Evolutionary conservation across 1,140 invertebrate genomes (phyloP).

Genomic region (Pissodes strobi): DNA sequence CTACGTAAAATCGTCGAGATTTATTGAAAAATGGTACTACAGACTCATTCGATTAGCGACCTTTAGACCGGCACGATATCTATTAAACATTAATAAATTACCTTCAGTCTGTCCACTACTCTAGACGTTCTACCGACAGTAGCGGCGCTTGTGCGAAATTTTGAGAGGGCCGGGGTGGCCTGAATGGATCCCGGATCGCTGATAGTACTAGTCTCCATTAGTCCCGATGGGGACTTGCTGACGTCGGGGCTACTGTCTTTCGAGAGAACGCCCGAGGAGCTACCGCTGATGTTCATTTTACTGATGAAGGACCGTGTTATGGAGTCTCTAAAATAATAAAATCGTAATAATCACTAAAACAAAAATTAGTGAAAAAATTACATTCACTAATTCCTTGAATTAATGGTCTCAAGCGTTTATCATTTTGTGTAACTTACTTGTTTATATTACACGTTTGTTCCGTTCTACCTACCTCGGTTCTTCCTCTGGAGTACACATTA

Average conservation of each 20-base stretch:
- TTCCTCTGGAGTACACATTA: slow-evolving; percentile 70
- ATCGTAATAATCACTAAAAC: no score
- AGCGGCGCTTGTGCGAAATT: slow-evolving; percentile 41
- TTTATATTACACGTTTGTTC: no score
- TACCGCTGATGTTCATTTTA: slow-evolving; percentile 59
- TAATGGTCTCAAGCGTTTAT: no score
- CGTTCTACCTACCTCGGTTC: no score
- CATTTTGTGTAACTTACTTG: no score
- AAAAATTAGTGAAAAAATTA: no score
- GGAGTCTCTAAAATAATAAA: slow-evolving; percentile 54
- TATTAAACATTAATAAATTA: slow-evolving; percentile 18
- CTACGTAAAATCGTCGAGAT: no score
- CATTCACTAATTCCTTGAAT: no score
- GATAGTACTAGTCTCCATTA: slow-evolving; percentile 39
- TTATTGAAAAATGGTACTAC: no score
- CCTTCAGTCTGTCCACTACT: slow-evolving; percentile 35
- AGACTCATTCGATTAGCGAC: no score
- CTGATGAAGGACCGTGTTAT: slow-evolving; percentile 67
- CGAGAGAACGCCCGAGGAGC: slow-evolving; percentile 55
- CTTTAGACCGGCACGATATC: no score
- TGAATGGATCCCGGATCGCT: slow-evolving; percentile 61
- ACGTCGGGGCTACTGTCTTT: slow-evolving; percentile 51
- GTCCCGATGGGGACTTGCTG: slow-evolving; percentile 56
- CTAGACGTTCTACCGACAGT: slow-evolving; percentile 38
- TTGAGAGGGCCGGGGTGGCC: slow-evolving; percentile 31